Evolutionary conservation across 2,113 vertebrate species (phyloP).

Genomic region (Dissostichus mawsoni): DNA sequence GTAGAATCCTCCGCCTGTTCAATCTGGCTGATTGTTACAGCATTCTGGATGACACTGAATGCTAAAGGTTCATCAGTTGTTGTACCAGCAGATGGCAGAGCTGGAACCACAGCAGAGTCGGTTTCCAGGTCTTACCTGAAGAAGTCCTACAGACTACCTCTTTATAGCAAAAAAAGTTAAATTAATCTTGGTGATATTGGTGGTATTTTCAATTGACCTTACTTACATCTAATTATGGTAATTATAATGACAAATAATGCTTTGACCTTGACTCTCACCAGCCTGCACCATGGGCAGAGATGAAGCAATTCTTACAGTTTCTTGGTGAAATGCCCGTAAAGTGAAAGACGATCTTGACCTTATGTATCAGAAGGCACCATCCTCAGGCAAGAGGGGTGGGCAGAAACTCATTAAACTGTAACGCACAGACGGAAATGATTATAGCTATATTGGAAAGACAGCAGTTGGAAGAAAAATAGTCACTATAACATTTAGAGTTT

Average conservation of each 20-base stretch:
- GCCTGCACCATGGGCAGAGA: not conserved
- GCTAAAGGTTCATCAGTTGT: too few relatives aligned
- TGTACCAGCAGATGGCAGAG: too few relatives aligned
- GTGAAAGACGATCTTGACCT: conserved; percentile 17
- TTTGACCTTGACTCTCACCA: conserved; percentile 18
- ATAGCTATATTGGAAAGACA: conserved; percentile 4
- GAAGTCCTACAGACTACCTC: not conserved
- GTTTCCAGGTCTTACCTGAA: not conserved
- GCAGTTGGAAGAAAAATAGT: not conserved
- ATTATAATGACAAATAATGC: conserved; percentile 11
- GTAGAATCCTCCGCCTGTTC: too few relatives aligned
- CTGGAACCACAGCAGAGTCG: too few relatives aligned
- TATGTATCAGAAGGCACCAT: conserved; percentile 2
- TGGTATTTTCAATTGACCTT: not conserved
- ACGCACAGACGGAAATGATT: not conserved
- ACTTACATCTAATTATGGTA: conserved; percentile 33
- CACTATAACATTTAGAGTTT: not conserved
- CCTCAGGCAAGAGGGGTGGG: not conserved
- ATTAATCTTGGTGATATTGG: conserved; percentile 14
- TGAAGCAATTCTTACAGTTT: not conserved
- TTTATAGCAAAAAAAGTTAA: conserved; percentile 18
- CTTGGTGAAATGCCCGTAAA: conserved; percentile 5
- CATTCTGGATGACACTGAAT: too few relatives aligned
- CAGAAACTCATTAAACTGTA: not conserved
- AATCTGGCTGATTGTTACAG: too few relatives aligned